Evolutionary conservation across 2,888 invertebrate species (phyloP).

Genomic region (Diabrotica balteata): DNA sequence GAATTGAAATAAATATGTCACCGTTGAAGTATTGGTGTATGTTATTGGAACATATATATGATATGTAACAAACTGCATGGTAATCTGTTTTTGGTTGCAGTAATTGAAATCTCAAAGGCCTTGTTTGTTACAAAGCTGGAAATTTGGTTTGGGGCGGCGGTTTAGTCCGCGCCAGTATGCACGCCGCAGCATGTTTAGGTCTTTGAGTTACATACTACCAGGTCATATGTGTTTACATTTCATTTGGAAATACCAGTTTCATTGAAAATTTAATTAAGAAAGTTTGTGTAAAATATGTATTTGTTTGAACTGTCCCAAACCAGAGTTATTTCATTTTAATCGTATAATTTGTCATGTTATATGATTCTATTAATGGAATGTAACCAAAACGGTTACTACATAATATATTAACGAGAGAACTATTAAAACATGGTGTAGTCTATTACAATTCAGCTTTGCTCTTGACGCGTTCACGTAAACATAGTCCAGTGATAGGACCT

Average conservation of each 20-base stretch:
- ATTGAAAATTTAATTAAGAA: too few species aligned
- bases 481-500: too few species aligned
- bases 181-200: constrained; percentile 1
- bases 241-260: not conserved
- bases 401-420: too few species aligned
- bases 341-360: too few species aligned
- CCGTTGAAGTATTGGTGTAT: not conserved
- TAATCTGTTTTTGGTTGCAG: constrained; percentile 19
- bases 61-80: constrained; percentile 1
- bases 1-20: constrained; percentile 1
- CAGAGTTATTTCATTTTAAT: too few species aligned
- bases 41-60: not conserved
- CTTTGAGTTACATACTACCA: not conserved
- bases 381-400: too few species aligned
- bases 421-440: too few species aligned
- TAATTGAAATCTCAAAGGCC: constrained; percentile 24
- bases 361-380: too few species aligned
- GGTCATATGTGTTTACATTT: constrained; percentile 9
- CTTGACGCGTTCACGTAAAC: too few species aligned
- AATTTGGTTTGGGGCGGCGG: constrained; percentile 11
- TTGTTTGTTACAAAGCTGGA: constrained; percentile 13
- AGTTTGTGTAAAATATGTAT: too few species aligned
- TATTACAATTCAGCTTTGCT: too few species aligned
- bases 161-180: constrained; percentile 8
- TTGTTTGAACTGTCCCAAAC: too few species aligned